Base-by-base conservation (phyloP, 2,888 invertebrate genomes). In the Biston betularia region DNA sequence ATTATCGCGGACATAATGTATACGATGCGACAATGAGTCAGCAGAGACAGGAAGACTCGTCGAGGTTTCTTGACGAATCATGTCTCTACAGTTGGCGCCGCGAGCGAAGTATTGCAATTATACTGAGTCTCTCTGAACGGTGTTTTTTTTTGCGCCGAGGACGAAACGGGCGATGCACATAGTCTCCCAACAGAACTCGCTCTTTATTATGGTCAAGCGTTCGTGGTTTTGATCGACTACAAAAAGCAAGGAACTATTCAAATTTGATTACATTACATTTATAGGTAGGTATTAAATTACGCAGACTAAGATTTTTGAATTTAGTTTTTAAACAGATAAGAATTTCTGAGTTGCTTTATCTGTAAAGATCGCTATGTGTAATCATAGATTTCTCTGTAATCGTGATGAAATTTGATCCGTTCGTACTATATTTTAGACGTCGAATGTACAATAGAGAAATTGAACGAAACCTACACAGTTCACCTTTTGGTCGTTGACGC, bases 41-140 rank as follows among this genome's bases (percentile, higher is more conserved):
- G 52, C 35, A 34, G 73, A 74, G 74, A 74, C 75, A 73, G 79
- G 75, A 79, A 81, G 77, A 80, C 74, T 75, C 77, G 76, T 74
- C 75, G 75, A 79, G 76, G 75, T 79, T 79, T 79, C 81, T 78
- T 72, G 71, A 59, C 74, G 75, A 79, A 72, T 81, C 79, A 79
- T 79, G 75, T 77, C 76, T 77, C 69, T 73, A 69, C 55, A 75
- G 72, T 62, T 79, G 80, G 80, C 82, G 82, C 76, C 81, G 73
- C 64, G 70, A 74, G 79, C 81, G 70, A 78, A 79, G 75, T 75
- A 80, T 84, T 82, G 82, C 81, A 83, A 84, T 84, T 83, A 82
- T 76, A 74, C 74, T 67, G 72, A 68, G 74, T 77, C 74, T 72
- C 55, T 61, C 57, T 50, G 60, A 66, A 66, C 57, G 62, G 62